These are phyloP conservation scores for Galeopsomyia nigrocyanea DNA, from an alignment of 2,888 invertebrate genomes.

Conservation along the genomic window DNA sequence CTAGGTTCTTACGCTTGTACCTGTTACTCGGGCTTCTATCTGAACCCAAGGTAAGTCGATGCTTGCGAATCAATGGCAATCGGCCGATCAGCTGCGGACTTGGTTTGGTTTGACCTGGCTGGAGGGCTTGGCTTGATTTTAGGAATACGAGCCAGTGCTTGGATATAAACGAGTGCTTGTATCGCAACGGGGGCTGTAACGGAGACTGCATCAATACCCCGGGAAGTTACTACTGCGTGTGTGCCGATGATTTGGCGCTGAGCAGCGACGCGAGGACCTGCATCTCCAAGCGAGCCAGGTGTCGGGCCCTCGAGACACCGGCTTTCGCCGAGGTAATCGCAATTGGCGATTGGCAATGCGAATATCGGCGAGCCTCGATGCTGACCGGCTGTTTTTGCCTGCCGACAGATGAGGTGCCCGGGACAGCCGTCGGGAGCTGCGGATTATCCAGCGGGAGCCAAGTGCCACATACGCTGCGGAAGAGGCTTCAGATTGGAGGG, in stretches of 20 bases:
- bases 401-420: slow-evolving; percentile 63
- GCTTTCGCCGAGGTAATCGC: slow-evolving; percentile 58
- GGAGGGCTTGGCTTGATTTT: slow-evolving; percentile 36
- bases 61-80: no score
- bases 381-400: background rate
- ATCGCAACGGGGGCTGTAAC: slow-evolving; percentile 64
- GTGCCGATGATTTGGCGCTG: slow-evolving; percentile 62
- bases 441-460: slow-evolving; percentile 66
- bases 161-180: slow-evolving; percentile 66
- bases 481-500: slow-evolving; percentile 73
- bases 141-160: slow-evolving; percentile 63
- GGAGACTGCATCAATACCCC: slow-evolving; percentile 67
- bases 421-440: slow-evolving; percentile 60
- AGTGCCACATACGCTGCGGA: slow-evolving; percentile 71
- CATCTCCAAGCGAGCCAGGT: slow-evolving; percentile 56
- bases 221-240: slow-evolving; percentile 65
- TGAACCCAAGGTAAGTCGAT: slow-evolving; percentile 56
- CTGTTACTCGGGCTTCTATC: slow-evolving; percentile 60
- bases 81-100: background rate
- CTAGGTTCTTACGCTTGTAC: slow-evolving; percentile 63
- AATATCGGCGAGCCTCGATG: background rate
- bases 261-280: slow-evolving; percentile 65
- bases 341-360: no score
- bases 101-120: background rate
- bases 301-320: slow-evolving; percentile 58